phyloP scores from a whole-genome alignment of 2,797 vertebrate genomes.

The Scyliorhinus canicula region DNA sequence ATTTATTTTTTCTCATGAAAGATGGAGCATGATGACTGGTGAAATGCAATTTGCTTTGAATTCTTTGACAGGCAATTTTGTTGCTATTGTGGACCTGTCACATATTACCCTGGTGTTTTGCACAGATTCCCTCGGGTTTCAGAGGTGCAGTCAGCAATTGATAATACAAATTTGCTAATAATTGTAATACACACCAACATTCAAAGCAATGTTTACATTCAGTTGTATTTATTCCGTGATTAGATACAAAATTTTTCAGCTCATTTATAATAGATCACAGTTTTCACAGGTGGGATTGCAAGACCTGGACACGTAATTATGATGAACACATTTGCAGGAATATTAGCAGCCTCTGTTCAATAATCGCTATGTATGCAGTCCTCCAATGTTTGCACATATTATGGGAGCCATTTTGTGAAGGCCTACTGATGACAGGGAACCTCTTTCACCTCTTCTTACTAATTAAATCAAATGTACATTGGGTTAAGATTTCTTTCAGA shows the following conservation, averaged over 20 bases:
- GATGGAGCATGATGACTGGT: not conserved
- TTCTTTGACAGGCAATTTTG: not conserved
- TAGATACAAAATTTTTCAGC: constrained; percentile 36
- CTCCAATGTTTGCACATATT: not conserved
- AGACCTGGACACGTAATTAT: not conserved
- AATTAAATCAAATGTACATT: not conserved
- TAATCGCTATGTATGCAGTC: not conserved
- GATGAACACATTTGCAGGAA: not conserved
- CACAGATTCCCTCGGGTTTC: not conserved
- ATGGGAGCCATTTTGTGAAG: not conserved
- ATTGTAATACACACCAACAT: constrained; percentile 10
- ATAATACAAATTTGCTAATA: not conserved
- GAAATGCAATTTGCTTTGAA: not conserved
- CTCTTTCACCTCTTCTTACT: not conserved
- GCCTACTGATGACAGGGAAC: not conserved
- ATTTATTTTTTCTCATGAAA: not conserved
- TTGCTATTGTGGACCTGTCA: not conserved
- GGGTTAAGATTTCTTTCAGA: not conserved
- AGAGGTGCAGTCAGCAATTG: not conserved
- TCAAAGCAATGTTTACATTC: constrained; percentile 24
- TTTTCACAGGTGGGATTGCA: constrained; percentile 35
- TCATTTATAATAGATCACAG: constrained; percentile 31
- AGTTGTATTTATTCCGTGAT: constrained; percentile 26
- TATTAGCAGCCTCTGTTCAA: not conserved
- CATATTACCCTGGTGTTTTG: too few species aligned